Evolutionary conservation across 2,888 invertebrate species (phyloP), one percentile per base, ranked within the genome.

Genomic region (Hirtodrosophila duncani): DNA sequence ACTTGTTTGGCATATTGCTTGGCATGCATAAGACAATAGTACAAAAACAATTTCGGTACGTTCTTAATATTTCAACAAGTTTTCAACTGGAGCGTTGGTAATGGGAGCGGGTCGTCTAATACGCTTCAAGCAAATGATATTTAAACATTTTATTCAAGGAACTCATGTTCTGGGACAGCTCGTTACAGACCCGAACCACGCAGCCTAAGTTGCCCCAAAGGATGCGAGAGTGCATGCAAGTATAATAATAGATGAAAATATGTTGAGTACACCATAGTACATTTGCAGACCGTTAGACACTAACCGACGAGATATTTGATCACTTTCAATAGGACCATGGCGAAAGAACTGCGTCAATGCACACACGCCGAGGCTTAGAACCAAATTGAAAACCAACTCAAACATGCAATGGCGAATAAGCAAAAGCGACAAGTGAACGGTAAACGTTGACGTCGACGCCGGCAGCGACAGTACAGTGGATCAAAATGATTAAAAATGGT

Each of bases 231-330:
- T 13, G 39, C 26, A 52, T 31, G 33, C 10, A 43, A 57, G 38
- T 8, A 37, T 10, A 43, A 23, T 36, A 36, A 41, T 33, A 36
- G 26, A 39, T 24, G 3, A 39, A 44, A 33, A 21, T 18, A 37
- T 30, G 17, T 33, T 18, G 6, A 11, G n/a, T 10, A 44, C 14
- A 30, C n/a, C n/a, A n/a, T n/a, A n/a, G n/a, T 27, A 23, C 3
- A 27, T 30, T 18, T 18, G 21, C 8, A n/a, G n/a, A 49, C 36
- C 37, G 24, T 31, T 29, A 3, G 13, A 29, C 63, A 84, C 84
- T 72, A 74, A 84, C 84, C 84, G 53, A 83, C 71, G 50, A 84
- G 70, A 72, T 84, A 84, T 64, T 83, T 84, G 43, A 84, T 70
- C 56, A 84, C 81, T 72, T 66, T 72, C 50, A 84, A 62, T 45